These are phyloP conservation scores for Ectemnius lituratus DNA, from an alignment of 2,888 invertebrate species.

Conservation along the genomic window DNA sequence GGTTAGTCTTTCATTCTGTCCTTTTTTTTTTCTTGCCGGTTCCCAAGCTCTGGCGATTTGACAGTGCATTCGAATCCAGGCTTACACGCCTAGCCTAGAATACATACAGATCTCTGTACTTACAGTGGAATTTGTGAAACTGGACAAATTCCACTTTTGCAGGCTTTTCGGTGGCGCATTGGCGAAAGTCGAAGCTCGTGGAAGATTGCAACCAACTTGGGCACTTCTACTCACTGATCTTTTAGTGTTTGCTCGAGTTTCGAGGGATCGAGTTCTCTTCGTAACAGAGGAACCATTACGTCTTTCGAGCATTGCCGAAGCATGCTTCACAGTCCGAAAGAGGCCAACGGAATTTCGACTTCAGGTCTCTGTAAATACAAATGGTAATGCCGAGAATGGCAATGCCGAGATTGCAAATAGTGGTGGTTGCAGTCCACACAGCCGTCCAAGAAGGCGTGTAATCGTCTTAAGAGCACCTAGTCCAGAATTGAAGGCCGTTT, in stretches of 20 bases:
- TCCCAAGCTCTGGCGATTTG: too few species aligned
- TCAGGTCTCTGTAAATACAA: slow-evolving; percentile 79
- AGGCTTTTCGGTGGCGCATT: slow-evolving; percentile 91
- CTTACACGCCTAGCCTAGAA: background rate
- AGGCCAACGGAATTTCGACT: slow-evolving; percentile 92
- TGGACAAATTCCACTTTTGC: slow-evolving; percentile 11
- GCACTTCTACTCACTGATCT: slow-evolving; percentile 91
- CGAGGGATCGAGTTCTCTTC: slow-evolving; percentile 90
- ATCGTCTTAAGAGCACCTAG: slow-evolving; percentile 89
- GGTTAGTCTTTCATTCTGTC: slow-evolving; percentile 77
- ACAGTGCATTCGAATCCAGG: background rate
- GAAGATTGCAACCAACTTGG: slow-evolving; percentile 89
- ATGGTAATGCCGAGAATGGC: slow-evolving; percentile 66
- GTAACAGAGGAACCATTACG: slow-evolving; percentile 93
- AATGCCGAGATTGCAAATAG: slow-evolving; percentile 58
- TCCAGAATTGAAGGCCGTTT: slow-evolving; percentile 91
- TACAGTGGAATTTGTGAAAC: background rate
- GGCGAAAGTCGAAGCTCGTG: slow-evolving; percentile 89
- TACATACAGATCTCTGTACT: background rate
- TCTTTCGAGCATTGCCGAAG: slow-evolving; percentile 87
- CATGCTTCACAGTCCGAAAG: slow-evolving; percentile 91
- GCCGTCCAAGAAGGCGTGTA: slow-evolving; percentile 82
- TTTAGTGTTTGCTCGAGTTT: slow-evolving; percentile 91
- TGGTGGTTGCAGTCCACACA: slow-evolving; percentile 75
- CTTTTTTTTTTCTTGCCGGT: background rate